Evolutionary conservation across 1,140 invertebrate species (phyloP).

Genomic region (Hyphantria cunea): DNA sequence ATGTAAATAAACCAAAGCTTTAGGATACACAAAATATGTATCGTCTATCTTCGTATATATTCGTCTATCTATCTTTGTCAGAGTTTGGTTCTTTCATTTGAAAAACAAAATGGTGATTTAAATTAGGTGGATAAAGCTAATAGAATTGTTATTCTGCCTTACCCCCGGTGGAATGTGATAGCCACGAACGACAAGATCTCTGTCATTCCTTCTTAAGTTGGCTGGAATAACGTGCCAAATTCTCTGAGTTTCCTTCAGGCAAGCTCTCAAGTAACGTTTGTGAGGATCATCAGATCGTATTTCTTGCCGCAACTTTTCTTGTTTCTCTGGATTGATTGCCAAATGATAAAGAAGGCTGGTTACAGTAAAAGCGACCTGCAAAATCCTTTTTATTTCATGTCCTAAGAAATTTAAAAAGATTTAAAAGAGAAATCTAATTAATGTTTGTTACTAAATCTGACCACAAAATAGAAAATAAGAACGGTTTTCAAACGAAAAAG

Average conservation of each 20-base stretch:
- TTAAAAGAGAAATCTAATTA: too few relatives aligned
- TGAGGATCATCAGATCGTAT: constrained; percentile 41
- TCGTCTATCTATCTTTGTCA: too few relatives aligned
- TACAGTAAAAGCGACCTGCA: constrained; percentile 53
- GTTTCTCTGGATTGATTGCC: constrained; percentile 51
- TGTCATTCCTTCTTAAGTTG: constrained; percentile 77
- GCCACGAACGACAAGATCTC: constrained; percentile 81
- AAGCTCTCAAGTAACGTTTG: constrained; percentile 83
- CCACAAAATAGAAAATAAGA: too few relatives aligned
- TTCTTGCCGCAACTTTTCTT: constrained; percentile 60
- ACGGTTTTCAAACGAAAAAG: too few relatives aligned
- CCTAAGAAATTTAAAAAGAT: too few relatives aligned
- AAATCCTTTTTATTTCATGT: constrained; percentile 2
- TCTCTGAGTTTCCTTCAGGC: constrained; percentile 85
- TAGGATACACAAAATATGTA: too few relatives aligned
- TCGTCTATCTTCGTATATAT: too few relatives aligned
- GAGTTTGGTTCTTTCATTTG: too few relatives aligned
- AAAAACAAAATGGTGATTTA: too few relatives aligned
- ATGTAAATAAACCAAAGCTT: too few relatives aligned
- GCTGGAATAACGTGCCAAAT: constrained; percentile 81
- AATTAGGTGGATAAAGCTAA: too few relatives aligned
- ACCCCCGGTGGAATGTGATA: constrained; percentile 85
- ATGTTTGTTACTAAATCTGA: too few relatives aligned
- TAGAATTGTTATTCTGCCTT: constrained; percentile 36
- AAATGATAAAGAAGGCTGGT: constrained; percentile 57